Percentiles rank a stretch among this genome's conserved stretches.
Conservation (phyloP, 2,113 vertebrate species). For the Abramis brama region DNA sequence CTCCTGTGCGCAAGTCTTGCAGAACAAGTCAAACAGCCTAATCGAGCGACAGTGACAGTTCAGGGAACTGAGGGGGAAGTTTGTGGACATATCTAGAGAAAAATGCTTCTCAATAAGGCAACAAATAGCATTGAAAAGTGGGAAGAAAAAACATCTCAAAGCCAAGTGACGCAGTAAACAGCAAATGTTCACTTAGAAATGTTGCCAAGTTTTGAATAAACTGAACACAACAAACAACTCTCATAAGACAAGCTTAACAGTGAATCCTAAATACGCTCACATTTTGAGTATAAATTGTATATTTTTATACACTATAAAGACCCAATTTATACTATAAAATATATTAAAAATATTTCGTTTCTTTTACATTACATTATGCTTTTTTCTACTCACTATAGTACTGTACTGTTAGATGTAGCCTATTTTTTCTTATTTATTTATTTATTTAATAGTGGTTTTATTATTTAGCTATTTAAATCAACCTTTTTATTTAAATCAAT, state of each 20-base stretch:
- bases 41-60: neutral
- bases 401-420: too few species aligned
- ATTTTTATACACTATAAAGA: neutral
- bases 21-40: slow-evolving; percentile 41
- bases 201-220: neutral
- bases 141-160: slow-evolving; percentile 1
- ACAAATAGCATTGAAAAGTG: neutral
- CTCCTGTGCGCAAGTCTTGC: neutral
- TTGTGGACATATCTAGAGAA: neutral
- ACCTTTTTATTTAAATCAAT: too few species aligned
- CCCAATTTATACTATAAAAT: too few species aligned
- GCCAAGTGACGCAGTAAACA: slow-evolving; percentile 19
- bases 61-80: neutral
- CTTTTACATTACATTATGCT: too few species aligned
- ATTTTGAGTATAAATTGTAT: neutral
- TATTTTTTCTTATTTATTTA: too few species aligned
- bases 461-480: too few species aligned
- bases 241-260: neutral
- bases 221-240: slow-evolving; percentile 10
- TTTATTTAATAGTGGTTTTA: too few species aligned
- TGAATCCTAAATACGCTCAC: neutral
- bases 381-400: too few species aligned
- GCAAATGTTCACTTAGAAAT: slow-evolving; percentile 16
- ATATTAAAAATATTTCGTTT: too few species aligned
- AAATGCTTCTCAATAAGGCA: neutral